Base-by-base conservation (phyloP, 2,797 vertebrate genomes). In the Odontamblyopus lacepedii region DNA sequence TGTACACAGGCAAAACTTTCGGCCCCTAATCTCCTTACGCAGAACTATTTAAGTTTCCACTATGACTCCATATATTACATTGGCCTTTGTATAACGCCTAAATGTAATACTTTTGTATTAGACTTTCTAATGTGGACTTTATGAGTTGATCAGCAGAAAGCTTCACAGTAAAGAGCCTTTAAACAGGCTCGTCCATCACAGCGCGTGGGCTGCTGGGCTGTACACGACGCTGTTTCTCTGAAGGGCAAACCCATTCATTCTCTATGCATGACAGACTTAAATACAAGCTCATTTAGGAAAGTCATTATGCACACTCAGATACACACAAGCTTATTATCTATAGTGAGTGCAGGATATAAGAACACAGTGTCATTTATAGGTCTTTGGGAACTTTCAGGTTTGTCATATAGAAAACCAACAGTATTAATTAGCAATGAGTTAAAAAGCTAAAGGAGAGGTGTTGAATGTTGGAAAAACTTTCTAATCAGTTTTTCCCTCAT, bases 161-260 rank as follows among this genome's bases (percentile, higher is more conserved):
- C 15, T 15, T 51, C 26, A 18, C 26, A 51, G 26, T 66, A 69
- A 72, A 63, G 62, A 65, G 83, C 88, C 87, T 90, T 91, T 87
- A 90, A 83, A 75, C 75, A 72, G 77, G 72, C 85, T 82, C 75
- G 87, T 79, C 70, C 48, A 84, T 85, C 76, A 81, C 67, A 80
- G 65, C 41, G 78, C 72, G 78, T 81, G 82, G 84, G 80, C 81
- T 61, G 76, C 23, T 78, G 55, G 72, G 69, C 62, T 44, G 57
- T 29, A 55, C 60, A 61, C 63, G 53, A 32, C 70, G 63, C 63
- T 83, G 80, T 73, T 78, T 78, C 78, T 87, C 74, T 75, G 84
- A 86, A 85, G 79, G 85, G 57, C 87, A 79, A 63, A 67, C 68
- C 59, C 74, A 62, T 82, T 68, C 38, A 69, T 82, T 78, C 51